Evolutionary conservation across 2,888 invertebrate genomes (phyloP).

Genomic region (Poecilus cupreus): DNA sequence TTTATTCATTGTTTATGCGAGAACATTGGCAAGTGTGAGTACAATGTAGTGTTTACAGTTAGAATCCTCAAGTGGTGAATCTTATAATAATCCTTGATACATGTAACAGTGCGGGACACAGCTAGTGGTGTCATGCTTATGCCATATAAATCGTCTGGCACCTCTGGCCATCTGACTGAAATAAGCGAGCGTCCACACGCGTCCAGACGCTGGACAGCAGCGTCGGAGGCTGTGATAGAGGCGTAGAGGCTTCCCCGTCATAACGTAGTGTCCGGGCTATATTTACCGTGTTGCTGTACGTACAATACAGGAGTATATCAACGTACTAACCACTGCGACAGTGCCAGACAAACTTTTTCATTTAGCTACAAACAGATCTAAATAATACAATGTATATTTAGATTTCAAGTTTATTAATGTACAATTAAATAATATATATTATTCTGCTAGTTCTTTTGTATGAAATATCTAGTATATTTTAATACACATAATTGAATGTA

Average conservation of each 20-base stretch:
- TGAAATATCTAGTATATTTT: no score
- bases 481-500: no score
- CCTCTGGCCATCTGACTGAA: conserved; percentile 39
- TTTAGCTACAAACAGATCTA: no score
- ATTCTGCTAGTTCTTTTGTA: no score
- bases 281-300: not conserved
- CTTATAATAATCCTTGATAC: conserved; percentile 28
- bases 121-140: not conserved
- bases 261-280: conserved; percentile 3
- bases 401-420: no score
- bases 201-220: not conserved
- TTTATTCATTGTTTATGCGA: not conserved
- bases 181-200: conserved; percentile 24
- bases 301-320: not conserved
- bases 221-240: not conserved
- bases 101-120: not conserved
- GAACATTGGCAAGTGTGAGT: not conserved
- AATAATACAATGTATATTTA: no score
- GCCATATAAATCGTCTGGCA: conserved; percentile 53
- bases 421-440: no score
- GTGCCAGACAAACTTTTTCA: not conserved
- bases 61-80: conserved; percentile 35
- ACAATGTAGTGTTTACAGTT: not conserved
- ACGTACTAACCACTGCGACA: not conserved
- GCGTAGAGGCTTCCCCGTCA: conserved; percentile 5